These are phyloP conservation scores for Amphimallon solstitiale DNA, from an alignment of 2,888 invertebrate genomes.

Conservation along the genomic window DNA sequence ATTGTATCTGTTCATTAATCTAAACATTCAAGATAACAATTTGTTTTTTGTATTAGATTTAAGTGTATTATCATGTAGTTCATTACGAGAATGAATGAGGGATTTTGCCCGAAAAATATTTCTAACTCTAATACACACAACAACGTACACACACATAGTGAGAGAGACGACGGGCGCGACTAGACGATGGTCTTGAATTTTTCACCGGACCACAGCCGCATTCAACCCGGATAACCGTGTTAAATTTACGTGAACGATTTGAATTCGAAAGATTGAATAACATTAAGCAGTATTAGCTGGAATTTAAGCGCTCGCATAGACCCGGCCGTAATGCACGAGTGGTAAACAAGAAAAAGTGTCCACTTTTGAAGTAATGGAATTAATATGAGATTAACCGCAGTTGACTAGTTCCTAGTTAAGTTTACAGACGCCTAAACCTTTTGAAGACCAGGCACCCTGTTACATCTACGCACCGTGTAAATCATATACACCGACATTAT, in stretches of 20 bases:
- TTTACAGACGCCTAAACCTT: conserved; percentile 36
- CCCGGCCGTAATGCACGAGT: conserved; percentile 31
- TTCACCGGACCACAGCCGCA: conserved; percentile 6
- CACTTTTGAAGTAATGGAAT: conserved; percentile 34
- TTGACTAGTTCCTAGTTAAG: conserved; percentile 36
- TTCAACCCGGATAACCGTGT: conserved; percentile 34
- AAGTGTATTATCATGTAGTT: too few relatives aligned
- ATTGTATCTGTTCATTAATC: too few relatives aligned
- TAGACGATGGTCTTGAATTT: too few relatives aligned
- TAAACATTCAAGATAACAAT: too few relatives aligned
- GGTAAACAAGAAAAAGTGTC: conserved; percentile 35
- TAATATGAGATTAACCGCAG: conserved; percentile 32
- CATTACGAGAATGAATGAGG: too few relatives aligned
- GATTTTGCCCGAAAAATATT: too few relatives aligned
- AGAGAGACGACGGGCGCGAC: too few relatives aligned
- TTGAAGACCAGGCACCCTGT: conserved; percentile 5
- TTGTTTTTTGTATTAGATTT: too few relatives aligned
- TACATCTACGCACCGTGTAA: conserved; percentile 20
- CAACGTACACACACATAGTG: too few relatives aligned
- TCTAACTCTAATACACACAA: too few relatives aligned
- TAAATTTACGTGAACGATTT: conserved; percentile 38
- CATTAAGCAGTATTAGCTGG: conserved; percentile 32
- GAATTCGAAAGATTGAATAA: conserved; percentile 31
- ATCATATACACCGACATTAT: conserved; percentile 32
- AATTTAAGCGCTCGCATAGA: conserved; percentile 24